A percentile compares a stretch with the other conserved stretches of the same genome.
phyloP scores from a whole-genome alignment of 2,888 invertebrate genomes.

The Taenaris catops region DNA sequence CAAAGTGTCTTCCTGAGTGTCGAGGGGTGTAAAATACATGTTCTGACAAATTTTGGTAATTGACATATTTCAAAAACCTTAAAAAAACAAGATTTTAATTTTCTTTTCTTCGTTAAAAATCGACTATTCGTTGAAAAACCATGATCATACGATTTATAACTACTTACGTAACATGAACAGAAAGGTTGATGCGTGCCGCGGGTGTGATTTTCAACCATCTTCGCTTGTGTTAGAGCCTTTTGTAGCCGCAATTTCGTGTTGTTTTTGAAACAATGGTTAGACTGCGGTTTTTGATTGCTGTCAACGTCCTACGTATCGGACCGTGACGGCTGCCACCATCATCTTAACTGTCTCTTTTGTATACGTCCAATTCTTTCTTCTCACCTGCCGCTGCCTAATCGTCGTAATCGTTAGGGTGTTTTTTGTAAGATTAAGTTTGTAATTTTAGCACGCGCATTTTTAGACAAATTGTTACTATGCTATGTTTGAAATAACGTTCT shows the following conservation, averaged over 20 bases:
- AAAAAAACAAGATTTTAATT: no score
- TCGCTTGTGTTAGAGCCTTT: slow-evolving; percentile 15
- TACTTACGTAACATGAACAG: slow-evolving; percentile 24
- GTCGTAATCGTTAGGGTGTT: slow-evolving; percentile 1
- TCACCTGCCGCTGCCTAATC: slow-evolving; percentile 18
- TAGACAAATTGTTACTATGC: no score
- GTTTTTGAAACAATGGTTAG: slow-evolving; percentile 50
- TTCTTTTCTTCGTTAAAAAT: no score
- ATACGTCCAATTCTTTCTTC: slow-evolving; percentile 15
- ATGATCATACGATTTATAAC: no score
- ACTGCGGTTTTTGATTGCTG: slow-evolving; percentile 62
- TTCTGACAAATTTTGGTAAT: no score
- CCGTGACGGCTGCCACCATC: slow-evolving; percentile 44
- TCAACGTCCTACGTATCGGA: slow-evolving; percentile 60
- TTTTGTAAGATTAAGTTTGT: slow-evolving; percentile 2
- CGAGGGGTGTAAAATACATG: no score
- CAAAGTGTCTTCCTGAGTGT: no score
- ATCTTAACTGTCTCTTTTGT: slow-evolving; percentile 26
- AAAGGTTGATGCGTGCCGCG: slow-evolving; percentile 1
- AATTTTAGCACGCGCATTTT: slow-evolving; percentile 1
- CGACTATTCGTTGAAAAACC: no score
- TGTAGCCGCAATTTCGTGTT: slow-evolving; percentile 22
- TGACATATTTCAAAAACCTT: no score
- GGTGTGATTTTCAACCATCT: slow-evolving; percentile 11
- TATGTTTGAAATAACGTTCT: no score